phyloP scores from a whole-genome alignment of 2,797 vertebrate species.

The Cossypha dichroa region DNA sequence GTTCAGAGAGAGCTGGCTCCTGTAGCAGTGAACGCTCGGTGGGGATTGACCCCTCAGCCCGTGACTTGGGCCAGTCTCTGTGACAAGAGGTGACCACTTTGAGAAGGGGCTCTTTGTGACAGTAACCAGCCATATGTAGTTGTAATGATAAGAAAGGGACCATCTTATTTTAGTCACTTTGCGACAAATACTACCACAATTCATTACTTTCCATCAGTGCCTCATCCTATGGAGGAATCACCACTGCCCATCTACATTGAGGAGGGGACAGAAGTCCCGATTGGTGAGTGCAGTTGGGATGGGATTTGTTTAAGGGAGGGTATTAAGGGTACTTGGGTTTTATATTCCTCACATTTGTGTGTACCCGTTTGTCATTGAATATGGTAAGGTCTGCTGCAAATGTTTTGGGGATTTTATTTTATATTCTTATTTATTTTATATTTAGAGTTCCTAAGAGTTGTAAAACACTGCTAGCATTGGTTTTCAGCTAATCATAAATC shows the following conservation, averaged over 20 bases:
- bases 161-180: slow-evolving; percentile 69
- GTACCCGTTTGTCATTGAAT: slow-evolving; percentile 19
- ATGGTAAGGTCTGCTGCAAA: slow-evolving; percentile 44
- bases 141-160: slow-evolving; percentile 62
- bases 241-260: slow-evolving; percentile 75
- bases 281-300: slow-evolving; percentile 73
- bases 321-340: slow-evolving; percentile 47
- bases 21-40: background rate
- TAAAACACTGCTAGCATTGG: background rate
- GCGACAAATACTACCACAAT: slow-evolving; percentile 73
- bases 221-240: slow-evolving; percentile 75
- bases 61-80: background rate
- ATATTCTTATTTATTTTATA: slow-evolving; percentile 3
- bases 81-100: background rate
- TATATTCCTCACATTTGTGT: slow-evolving; percentile 45
- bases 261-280: slow-evolving; percentile 73
- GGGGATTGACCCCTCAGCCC: background rate
- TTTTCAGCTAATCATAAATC: background rate
- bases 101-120: slow-evolving; percentile 9
- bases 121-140: slow-evolving; percentile 35
- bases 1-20: background rate
- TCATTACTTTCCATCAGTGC: slow-evolving; percentile 77
- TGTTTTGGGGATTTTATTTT: background rate
- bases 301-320: slow-evolving; percentile 65
- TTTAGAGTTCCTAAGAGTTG: background rate